Percentiles rank a stretch among this genome's conserved stretches.
Evolutionary conservation across 1,140 invertebrate species (phyloP).

Genomic region (Papilio xuthus): DNA sequence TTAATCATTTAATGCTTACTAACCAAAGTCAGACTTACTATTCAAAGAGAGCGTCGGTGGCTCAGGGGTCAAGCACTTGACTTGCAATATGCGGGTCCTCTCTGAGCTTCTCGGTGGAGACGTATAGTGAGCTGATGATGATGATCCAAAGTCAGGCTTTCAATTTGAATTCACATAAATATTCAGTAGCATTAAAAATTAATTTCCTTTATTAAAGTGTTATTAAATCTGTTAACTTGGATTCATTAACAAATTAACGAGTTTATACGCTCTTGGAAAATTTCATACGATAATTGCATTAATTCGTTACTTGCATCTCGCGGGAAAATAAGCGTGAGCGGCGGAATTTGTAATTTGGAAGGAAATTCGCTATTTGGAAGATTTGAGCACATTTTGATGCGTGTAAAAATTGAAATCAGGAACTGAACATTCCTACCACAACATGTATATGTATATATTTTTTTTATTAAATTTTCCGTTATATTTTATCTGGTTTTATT

Average conservation of each 20-base stretch:
- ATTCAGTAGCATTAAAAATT: neutral
- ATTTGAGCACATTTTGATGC: neutral
- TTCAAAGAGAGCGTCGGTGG: no score
- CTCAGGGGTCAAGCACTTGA: no score
- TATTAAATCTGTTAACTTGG: slow-evolving; percentile 10
- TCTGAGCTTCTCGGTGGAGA: no score
- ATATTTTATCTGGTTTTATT: no score
- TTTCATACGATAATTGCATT: slow-evolving; percentile 23
- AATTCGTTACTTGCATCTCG: slow-evolving; percentile 19
- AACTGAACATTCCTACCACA: neutral
- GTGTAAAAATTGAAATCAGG: neutral
- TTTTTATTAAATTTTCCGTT: no score
- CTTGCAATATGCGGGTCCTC: no score
- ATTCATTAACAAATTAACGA: slow-evolving; percentile 18
- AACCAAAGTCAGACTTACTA: no score
- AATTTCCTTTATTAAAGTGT: neutral
- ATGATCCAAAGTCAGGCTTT: neutral
- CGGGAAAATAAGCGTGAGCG: neutral
- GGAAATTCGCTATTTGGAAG: neutral
- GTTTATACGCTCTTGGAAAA: neutral
- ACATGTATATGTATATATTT: no score
- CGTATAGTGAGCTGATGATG: no score
- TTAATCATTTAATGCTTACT: no score
- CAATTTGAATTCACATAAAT: neutral
- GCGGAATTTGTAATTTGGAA: slow-evolving; percentile 6